Evolutionary conservation across 2,113 vertebrate species (phyloP), one percentile per base, ranked within the genome.

Genomic region (Alligator sinensis): DNA sequence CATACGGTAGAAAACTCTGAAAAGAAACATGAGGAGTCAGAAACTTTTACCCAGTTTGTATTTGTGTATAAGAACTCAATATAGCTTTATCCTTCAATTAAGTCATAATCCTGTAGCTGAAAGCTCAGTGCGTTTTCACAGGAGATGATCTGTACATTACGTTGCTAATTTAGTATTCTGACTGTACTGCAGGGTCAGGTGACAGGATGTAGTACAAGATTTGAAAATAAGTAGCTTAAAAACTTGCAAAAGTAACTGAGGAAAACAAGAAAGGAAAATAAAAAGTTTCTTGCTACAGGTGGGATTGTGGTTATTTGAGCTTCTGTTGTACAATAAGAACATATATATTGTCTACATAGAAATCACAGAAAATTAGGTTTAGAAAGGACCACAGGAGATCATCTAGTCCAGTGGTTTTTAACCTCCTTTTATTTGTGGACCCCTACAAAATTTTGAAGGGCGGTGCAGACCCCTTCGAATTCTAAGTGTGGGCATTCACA

Each of bases 261-360:
- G 68, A 75, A 89, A 91, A 54, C 2, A 75, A 1, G 15, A 24
- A 83, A 28, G 16, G 74, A 17, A n/a, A 38, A 6, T 9, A 47
- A 47, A 8, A 47, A 47, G 47, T 47, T 47, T 79, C 55, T 76
- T 55, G 68, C 57, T 3, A 0, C 1, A 58, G 1, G 34, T 38
- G 19, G 19, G 21, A 30, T 22, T 72, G 19, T 72, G n/a, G 5
- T 5, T 16, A 70, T 1, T 24, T 15, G 54, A 47, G 21, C 27
- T 27, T 3, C 77, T 68, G 86, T 79, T 90, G 77, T 89, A 34
- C 0, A 0, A 38, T 5, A 68, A n/a, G 62, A 55, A 25, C 30
- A 34, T 0, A 0, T 0, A 0, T 47, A 47, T 47, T 47, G 2
- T 47, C 47, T 47, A 47, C 47, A 9, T 47, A 47, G 47, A 47